These are phyloP conservation scores for Mesoligia furuncula DNA, from an alignment of 2,888 invertebrate species.

Conservation along the genomic window DNA sequence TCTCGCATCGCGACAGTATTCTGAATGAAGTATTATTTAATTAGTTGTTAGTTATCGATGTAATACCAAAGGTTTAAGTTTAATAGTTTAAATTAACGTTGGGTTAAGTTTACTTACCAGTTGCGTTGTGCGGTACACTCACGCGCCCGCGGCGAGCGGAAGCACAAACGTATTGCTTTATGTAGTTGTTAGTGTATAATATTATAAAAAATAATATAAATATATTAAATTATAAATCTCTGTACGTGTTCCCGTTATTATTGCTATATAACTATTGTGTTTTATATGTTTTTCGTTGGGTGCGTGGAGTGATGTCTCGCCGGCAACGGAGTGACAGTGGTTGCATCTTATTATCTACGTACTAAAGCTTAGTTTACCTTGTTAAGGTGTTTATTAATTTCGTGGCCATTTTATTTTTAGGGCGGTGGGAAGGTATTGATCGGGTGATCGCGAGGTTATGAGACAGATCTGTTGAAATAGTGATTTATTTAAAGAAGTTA, in stretches of 20 bases:
- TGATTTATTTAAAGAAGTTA: constrained; percentile 8
- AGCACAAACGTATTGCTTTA: constrained; percentile 87
- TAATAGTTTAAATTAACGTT: constrained; percentile 51
- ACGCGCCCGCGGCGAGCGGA: constrained; percentile 67
- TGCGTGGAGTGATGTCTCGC: constrained; percentile 59
- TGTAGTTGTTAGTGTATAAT: constrained; percentile 85
- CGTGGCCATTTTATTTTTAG: constrained; percentile 65
- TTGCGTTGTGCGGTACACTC: constrained; percentile 49
- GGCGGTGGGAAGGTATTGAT: constrained; percentile 48
- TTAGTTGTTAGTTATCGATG: constrained; percentile 70
- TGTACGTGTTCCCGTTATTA: constrained; percentile 79
- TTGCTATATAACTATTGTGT: constrained; percentile 64
- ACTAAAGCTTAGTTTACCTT: constrained; percentile 63
- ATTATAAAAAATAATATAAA: constrained; percentile 69
- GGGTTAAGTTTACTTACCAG: constrained; percentile 69
- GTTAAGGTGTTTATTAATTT: constrained; percentile 51
- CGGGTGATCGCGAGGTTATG: constrained; percentile 4
- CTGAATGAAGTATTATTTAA: constrained; percentile 74
- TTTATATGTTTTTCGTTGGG: constrained; percentile 64
- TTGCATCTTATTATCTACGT: constrained; percentile 57
- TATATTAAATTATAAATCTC: constrained; percentile 76
- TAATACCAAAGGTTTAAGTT: constrained; percentile 79
- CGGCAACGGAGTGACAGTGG: constrained; percentile 49
- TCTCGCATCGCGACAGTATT: constrained; percentile 68
- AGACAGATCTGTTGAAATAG: constrained; percentile 19